Base-by-base conservation (phyloP, 2,797 vertebrate species). In the Diplodus sargus region DNA sequence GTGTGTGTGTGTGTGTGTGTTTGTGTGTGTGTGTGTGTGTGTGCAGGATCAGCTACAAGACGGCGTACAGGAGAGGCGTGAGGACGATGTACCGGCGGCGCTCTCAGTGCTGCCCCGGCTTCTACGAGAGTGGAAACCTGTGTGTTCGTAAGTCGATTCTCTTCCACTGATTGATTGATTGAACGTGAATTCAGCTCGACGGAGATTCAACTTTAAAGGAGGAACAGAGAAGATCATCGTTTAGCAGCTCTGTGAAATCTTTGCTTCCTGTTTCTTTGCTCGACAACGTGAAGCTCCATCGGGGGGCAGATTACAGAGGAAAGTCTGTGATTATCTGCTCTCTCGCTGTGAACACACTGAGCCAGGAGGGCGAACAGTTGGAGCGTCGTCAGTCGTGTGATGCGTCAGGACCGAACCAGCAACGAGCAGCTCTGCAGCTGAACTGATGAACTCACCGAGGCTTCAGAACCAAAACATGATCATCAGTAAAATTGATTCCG, bases 21-120 rank as follows among this genome's bases (percentile, higher is more conserved):
- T 16, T 72, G 54, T 76, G 48, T 60, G 49, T 58, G 47, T 68
- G n/a, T 52, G 60, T 65, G 62, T 48, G 56, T 78, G 48, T 65
- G 18, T 52, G 11, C 92, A 99, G 97, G 94, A 97, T 97, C 94
- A 98, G 97, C 87, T 99, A 98, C 82, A 98, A 98, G 92, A 98
- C 97, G 0, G 97, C 97, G 0, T 99, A 98, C 86, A 94, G 97
- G 72, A 90, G 97, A 30, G 97, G 97, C 4, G 95, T 98, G 30
- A 93, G 97, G 87, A 99, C 97, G 1, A 98, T 98, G 97, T 98
- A 99, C 91, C 83, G 97, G 1, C 92, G 97, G 0, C 95, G 97
- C 76, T 98, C 97, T 0, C 97, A 99, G 89, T 99, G 97, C 93
- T 99, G 97, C 79, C 97, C 97, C 0, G 97, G 97, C 60, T 98